Percentiles rank a stretch among this genome's conserved stretches.
phyloP scores from a whole-genome alignment of 1,140 invertebrate genomes.

The Apis dorsata region DNA sequence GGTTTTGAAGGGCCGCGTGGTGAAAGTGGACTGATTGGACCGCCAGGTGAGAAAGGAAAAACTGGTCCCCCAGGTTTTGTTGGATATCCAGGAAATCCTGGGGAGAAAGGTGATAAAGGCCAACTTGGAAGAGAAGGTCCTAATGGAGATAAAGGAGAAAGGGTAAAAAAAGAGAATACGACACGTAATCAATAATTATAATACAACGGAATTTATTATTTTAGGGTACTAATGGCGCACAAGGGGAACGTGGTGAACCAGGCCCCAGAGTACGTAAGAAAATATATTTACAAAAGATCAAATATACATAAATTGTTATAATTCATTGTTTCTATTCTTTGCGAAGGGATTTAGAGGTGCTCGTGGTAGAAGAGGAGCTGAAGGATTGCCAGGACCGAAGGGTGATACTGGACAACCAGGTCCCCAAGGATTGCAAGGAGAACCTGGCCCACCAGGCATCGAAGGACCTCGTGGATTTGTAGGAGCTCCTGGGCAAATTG shows the following conservation, averaged over 20 bases:
- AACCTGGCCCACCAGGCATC: slow-evolving; percentile 80
- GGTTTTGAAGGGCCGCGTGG: slow-evolving; percentile 89
- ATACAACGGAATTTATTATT: slow-evolving; percentile 57
- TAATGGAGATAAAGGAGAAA: slow-evolving; percentile 80
- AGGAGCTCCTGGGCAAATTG: slow-evolving; percentile 85
- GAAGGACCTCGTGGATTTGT: slow-evolving; percentile 85
- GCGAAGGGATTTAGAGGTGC: slow-evolving; percentile 58
- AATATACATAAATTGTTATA: background rate
- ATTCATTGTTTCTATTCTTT: background rate
- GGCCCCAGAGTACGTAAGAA: slow-evolving; percentile 77
- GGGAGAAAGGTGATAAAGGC: slow-evolving; percentile 87
- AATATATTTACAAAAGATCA: background rate
- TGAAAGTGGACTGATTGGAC: slow-evolving; percentile 80
- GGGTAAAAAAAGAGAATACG: slow-evolving; percentile 24
- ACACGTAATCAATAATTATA: background rate
- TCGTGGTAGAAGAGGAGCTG: slow-evolving; percentile 80
- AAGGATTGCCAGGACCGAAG: slow-evolving; percentile 85
- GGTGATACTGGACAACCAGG: slow-evolving; percentile 80
- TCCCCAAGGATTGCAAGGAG: slow-evolving; percentile 83
- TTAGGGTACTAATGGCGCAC: slow-evolving; percentile 81
- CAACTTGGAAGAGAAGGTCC: slow-evolving; percentile 88
- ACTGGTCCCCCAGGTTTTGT: slow-evolving; percentile 87
- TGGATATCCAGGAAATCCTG: slow-evolving; percentile 86
- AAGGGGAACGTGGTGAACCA: slow-evolving; percentile 86
- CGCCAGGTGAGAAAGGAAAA: slow-evolving; percentile 86